Evolutionary conservation across 2,888 invertebrate genomes (phyloP), one percentile per base, ranked within the genome.

Genomic region (Hemistola chrysoprasaria): DNA sequence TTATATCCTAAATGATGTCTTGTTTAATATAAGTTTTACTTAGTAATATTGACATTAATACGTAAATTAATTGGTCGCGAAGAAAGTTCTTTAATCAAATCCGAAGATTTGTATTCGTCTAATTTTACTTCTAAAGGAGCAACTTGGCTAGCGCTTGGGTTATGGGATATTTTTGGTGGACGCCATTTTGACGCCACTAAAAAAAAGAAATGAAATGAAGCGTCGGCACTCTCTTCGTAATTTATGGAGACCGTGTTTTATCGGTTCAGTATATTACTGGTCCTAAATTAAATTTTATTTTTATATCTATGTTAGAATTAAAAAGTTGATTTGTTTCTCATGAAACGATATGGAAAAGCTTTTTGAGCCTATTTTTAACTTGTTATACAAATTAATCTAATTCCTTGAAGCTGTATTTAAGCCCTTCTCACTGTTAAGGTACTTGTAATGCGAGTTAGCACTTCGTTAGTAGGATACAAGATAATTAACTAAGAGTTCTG

Each of bases 101-200:
- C 16, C 16, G 4, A 56, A 59, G 50, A 68, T 63, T 68, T 69
- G 68, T 63, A 67, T 68, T 65, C 68, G 67, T 78, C 78, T 80
- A 82, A 83, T 83, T 82, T 77, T 74, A 81, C 76, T 74, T 68
- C 2, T 59, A 49, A 37, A 31, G 32, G 40, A 27, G 63, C 67
- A 69, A 63, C 68, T 53, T 65, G 65, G 64, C 71, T 74, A 76
- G 78, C 77, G 76, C 67, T 73, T 65, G 68, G 44, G 65, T 84
- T 84, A 67, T 73, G 65, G 68, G 44, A 65, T 84, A 84, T 84
- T 84, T 85, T 78, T 71, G 70, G 78, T 63, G 55, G 69, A 73
- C 75, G 74, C 73, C 74, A 66, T 76, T 73, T 69, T 65, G 71
- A 71, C 70, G 75, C 70, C 73, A 39, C 38, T 34, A 30, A 73